Base-by-base conservation (phyloP, 1,140 invertebrate genomes). In the Hyles vespertilio region DNA sequence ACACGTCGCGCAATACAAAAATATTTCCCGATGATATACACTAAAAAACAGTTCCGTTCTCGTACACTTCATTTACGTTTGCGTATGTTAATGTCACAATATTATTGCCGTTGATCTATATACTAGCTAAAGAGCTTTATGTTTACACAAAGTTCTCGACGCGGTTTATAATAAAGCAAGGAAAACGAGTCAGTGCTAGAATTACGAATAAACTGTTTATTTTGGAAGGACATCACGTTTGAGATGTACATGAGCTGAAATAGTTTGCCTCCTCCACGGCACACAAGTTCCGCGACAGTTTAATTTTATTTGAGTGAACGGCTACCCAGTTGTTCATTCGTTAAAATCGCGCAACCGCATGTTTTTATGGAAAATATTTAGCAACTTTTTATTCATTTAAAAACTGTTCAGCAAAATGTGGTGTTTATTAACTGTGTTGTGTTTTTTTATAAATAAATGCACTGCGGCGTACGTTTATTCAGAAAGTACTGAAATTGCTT, bases 401-500 rank as follows among this genome's bases (percentile, higher is more conserved):
- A 51, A 50, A 12, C 53, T 60, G 50, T 49, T 46, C 22, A 45
- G 32, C 22, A 51, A 51, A 12, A 69, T 58, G 66, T 60, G 49
- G 69, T 60, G 47, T 43, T 59, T 66, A 10, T 57, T 71, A 9
- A 45, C 67, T 32, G 56, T 71, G 45, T 66, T 63, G 44, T 10
- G 11, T 67, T 46, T 64, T 49, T 59, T 40, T 48, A 45, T 59
- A 47, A 58, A 63, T 36, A 56, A 53, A 61, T 69, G 72, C 59
- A 53, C 43, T 51, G 51, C 72, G 11, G 69, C 51, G 59, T 80
- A 40, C 56, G 69, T 9, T 40, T 65, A 69, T 32, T 63, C 61
- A 33, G 65, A 74, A 61, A 72, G 63, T 12, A 47, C 45, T 48
- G 61, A 74, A 46, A 65, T 75, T 52, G 69, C 70, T 22, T 82